Percentiles rank a stretch among this genome's conserved stretches.
These are phyloP conservation scores for Bombyx mori DNA, from an alignment of 1,140 invertebrate genomes.

Conservation along the genomic window DNA sequence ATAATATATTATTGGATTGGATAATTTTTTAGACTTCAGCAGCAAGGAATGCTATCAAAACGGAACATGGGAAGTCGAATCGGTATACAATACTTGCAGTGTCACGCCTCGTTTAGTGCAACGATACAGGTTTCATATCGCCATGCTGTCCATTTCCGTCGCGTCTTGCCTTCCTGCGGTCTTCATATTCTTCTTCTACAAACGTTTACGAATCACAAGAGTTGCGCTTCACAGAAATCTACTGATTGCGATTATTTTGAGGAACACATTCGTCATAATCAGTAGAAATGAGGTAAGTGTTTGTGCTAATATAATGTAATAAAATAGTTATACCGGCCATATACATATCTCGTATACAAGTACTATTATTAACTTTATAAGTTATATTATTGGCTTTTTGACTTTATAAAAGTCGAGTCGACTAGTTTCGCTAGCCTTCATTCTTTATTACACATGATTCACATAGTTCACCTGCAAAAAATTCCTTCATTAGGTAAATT, in stretches of 20 bases:
- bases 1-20: too few relatives aligned
- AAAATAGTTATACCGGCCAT: neutral
- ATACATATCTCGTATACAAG: too few relatives aligned
- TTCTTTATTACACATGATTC: too few relatives aligned
- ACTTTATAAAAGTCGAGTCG: too few relatives aligned
- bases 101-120: conserved; percentile 61
- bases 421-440: too few relatives aligned
- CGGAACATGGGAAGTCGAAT: conserved; percentile 66
- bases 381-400: too few relatives aligned
- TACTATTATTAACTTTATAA: too few relatives aligned
- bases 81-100: conserved; percentile 70
- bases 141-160: conserved; percentile 57
- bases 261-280: conserved; percentile 70
- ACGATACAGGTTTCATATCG: conserved; percentile 66
- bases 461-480: too few relatives aligned
- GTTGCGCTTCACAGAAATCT: conserved; percentile 72
- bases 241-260: conserved; percentile 68
- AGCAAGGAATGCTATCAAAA: conserved; percentile 65
- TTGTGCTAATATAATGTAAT: neutral
- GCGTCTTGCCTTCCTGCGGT: conserved; percentile 69
- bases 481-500: too few relatives aligned
- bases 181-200: conserved; percentile 68
- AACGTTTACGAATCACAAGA: conserved; percentile 59
- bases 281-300: conserved; percentile 61
- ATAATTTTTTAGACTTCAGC: conserved; percentile 56